Percentiles rank a stretch among this genome's conserved stretches.
Conservation (phyloP, 2,797 vertebrate genomes). For the Thaleichthys pacificus region DNA sequence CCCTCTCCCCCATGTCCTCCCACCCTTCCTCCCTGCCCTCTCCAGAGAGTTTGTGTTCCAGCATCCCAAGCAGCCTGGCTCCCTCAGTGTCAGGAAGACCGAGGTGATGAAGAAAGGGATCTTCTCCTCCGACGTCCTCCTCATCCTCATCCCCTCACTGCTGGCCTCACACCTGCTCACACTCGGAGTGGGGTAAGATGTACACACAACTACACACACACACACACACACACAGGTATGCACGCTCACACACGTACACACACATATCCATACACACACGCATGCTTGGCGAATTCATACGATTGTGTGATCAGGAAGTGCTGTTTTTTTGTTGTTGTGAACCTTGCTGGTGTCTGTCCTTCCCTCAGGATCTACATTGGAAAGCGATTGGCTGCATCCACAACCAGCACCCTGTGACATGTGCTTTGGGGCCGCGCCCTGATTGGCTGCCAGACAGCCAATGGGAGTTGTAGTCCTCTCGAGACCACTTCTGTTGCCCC, state of each 20-base stretch:
- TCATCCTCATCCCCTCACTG: constrained; percentile 73
- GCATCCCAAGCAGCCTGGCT: constrained; percentile 69
- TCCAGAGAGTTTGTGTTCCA: constrained; percentile 76
- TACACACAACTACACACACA: neutral
- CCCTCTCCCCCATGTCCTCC: constrained; percentile 4
- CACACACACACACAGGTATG: neutral
- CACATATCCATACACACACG: neutral
- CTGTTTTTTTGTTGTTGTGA: neutral
- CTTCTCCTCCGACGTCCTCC: constrained; percentile 74
- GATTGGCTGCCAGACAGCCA: constrained; percentile 44
- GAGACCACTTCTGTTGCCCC: constrained; percentile 43
- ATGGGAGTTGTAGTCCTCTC: constrained; percentile 51
- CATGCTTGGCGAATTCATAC: neutral
- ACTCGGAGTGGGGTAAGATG: constrained; percentile 73
- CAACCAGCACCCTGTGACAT: constrained; percentile 73
- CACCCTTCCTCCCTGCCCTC: neutral
- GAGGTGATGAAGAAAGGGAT: constrained; percentile 76
- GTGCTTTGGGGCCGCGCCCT: constrained; percentile 33
- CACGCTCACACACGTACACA: neutral
- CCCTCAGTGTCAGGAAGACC: constrained; percentile 72
- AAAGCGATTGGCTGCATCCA: constrained; percentile 74
- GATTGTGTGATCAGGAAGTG: no score
- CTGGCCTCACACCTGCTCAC: constrained; percentile 78
- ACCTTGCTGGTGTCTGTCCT: constrained; percentile 4
- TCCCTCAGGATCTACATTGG: constrained; percentile 76